Evolutionary conservation across 2,113 vertebrate species (phyloP).

Genomic region (Meleagris gallopavo): DNA sequence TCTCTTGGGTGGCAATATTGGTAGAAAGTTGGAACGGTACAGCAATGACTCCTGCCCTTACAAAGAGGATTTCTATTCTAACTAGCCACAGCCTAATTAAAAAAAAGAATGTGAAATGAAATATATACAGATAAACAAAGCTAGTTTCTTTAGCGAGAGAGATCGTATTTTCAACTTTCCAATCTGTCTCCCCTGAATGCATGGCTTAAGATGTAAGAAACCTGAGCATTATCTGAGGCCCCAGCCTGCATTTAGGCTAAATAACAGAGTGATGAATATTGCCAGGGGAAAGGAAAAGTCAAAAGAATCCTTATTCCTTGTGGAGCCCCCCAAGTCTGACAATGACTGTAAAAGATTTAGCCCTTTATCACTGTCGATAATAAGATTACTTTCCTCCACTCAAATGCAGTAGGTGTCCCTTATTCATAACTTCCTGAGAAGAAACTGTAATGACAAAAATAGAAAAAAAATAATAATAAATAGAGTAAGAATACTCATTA

Average conservation of each 20-base stretch:
- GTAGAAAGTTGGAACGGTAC: neutral
- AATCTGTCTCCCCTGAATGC: neutral
- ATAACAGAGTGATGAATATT: neutral
- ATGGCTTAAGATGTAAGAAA: neutral
- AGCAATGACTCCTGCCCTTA: neutral
- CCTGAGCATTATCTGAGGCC: neutral
- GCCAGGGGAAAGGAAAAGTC: neutral
- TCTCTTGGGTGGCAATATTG: neutral
- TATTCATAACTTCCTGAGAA: neutral
- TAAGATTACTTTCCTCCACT: rapidly evolving
- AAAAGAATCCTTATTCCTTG: neutral
- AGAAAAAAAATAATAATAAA: neutral
- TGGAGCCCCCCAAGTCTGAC: neutral
- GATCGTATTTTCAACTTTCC: neutral
- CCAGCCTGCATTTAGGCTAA: neutral
- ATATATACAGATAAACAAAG: neutral
- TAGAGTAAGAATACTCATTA: neutral
- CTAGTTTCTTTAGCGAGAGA: neutral
- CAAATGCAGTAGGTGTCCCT: rapidly evolving
- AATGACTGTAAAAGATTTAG: neutral
- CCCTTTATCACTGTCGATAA: neutral
- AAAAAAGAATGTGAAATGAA: neutral
- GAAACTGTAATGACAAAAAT: neutral
- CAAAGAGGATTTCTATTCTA: neutral
- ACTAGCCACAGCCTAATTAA: neutral